Evolutionary conservation across 2,113 vertebrate genomes (phyloP).

Genomic region (Cisticola juncidis): DNA sequence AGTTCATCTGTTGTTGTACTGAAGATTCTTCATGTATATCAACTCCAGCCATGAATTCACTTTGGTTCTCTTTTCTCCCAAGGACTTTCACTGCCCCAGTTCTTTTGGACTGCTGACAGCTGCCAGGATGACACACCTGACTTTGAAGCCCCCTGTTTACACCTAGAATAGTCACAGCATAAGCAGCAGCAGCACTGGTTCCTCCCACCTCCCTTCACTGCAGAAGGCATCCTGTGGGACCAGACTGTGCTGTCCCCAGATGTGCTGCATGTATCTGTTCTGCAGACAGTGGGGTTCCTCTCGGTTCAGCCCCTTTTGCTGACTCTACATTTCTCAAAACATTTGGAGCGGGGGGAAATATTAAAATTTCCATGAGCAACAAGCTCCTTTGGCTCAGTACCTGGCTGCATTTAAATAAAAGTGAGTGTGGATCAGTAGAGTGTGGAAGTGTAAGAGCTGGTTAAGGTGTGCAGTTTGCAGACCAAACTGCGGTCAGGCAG

Average conservation of each 20-base stretch:
- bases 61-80: not conserved
- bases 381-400: not conserved
- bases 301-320: not conserved
- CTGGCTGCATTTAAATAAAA: not conserved
- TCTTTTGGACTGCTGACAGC: not conserved
- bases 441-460: not conserved
- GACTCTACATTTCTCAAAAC: not conserved
- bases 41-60: not conserved
- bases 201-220: not conserved
- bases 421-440: not conserved
- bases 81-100: not conserved
- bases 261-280: not conserved
- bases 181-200: not conserved
- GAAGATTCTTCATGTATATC: not conserved
- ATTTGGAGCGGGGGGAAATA: accelerated
- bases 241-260: not conserved
- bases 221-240: not conserved
- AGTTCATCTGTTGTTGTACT: not conserved
- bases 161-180: not conserved
- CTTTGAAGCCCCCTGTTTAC: not conserved
- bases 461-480: not conserved
- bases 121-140: not conserved
- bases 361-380: not conserved
- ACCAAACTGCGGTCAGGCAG: not conserved
- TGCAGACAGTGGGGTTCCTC: not conserved